Evolutionary conservation across 2,113 vertebrate species (phyloP), one percentile per base, ranked within the genome.

Genomic region (Crotophaga sulcirostris): DNA sequence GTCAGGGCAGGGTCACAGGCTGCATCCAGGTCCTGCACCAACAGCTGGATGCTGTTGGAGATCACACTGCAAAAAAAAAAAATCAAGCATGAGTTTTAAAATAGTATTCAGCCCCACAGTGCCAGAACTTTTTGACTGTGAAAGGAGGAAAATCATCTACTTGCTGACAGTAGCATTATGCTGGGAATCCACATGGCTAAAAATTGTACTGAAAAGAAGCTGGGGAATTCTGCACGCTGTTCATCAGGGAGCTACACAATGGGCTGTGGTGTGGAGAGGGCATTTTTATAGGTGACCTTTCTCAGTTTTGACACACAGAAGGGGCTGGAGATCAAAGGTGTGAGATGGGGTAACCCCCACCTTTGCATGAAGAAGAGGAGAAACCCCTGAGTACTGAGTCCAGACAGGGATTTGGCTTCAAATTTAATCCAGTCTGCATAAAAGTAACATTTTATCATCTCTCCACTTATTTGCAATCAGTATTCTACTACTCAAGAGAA

Each of bases 1-100:
- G 98, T 99, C 59, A 99, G 98, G 47, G 99, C 99, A 40, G 99
- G 99, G 94, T 99, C 99, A 42, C 99, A 99, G 88, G 99, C 99
- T 11, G 98, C 98, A 66, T 99, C 99, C 47, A 99, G 98, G 96
- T 99, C 99, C 97, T 99, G 99, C 92, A 99, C 99, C 68, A 99
- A 97, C 56, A 99, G 97, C 98, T 99, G 99, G 86, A 99, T 99
- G 91, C 99, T 99, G 97, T 99, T 99, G 56, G 99, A 99, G 96
- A 99, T 99, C 84, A 99, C 99, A 6, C 99, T 99, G 97, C 11
- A 96, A 97, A 58, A 47, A 64, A 28, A 36, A 69, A 66, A 55
- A 36, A 47, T 21, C 56, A 95, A 89, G 67, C 51, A 68, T 0
- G 7, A 87, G 85, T 76, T 95, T 72, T 7, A 95, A 55, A n/a